phyloP scores from a whole-genome alignment of 2,113 vertebrate genomes.

The Anoplopoma fimbria region DNA sequence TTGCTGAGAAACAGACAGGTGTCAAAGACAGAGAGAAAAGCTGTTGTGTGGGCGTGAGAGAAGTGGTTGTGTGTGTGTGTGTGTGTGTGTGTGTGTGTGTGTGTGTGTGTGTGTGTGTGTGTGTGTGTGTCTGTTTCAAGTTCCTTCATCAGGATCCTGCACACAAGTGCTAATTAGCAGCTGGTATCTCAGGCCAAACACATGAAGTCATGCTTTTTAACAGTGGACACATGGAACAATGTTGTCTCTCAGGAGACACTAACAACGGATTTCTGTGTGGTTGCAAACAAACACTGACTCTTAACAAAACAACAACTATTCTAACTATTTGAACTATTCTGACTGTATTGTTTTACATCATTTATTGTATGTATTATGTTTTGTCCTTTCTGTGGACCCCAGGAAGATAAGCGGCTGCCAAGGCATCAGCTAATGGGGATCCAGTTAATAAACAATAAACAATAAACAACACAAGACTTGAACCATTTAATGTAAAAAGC shows the following conservation, averaged over 20 bases:
- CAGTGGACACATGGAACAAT: not conserved
- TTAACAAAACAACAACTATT: conserved; percentile 22
- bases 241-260: conserved; percentile 26
- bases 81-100: conserved; percentile 32
- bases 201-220: conserved; percentile 33
- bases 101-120: conserved; percentile 10
- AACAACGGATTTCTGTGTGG: not conserved
- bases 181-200: conserved; percentile 43
- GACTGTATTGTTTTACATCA: too few species aligned
- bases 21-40: conserved; percentile 54
- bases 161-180: conserved; percentile 61
- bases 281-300: conserved; percentile 18
- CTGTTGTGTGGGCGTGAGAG: conserved; percentile 47
- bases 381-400: too few species aligned
- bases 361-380: too few species aligned
- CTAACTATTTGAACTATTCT: too few species aligned
- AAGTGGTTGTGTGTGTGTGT: conserved; percentile 32
- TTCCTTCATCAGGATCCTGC: conserved; percentile 26
- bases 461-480: too few species aligned
- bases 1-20: conserved; percentile 70
- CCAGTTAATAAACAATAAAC: too few species aligned
- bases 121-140: conserved; percentile 35
- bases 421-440: too few species aligned
- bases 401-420: too few species aligned
- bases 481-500: conserved; percentile 34